Evolutionary conservation across 2,113 vertebrate genomes (phyloP).

Genomic region (Dromas ardeola): DNA sequence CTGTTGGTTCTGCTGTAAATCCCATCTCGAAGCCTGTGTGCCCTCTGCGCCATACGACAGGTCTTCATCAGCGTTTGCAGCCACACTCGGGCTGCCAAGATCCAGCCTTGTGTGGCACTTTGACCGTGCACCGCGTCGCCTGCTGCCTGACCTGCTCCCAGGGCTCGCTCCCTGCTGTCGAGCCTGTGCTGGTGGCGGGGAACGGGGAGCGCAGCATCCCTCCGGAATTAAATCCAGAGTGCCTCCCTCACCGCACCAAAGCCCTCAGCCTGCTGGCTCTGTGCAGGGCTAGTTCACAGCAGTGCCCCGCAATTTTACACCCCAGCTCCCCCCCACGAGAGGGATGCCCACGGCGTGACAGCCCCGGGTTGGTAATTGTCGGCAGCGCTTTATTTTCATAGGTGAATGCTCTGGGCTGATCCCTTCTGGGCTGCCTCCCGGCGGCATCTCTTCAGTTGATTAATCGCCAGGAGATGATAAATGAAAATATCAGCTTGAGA

Average conservation of each 20-base stretch:
- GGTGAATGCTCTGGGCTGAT: neutral
- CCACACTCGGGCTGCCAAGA: neutral
- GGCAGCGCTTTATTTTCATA: neutral
- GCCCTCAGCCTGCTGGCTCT: neutral
- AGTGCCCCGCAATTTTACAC: neutral
- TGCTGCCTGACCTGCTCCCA: neutral
- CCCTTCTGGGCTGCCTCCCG: neutral
- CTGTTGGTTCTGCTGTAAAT: neutral
- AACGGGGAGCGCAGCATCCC: neutral
- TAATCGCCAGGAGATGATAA: slow-evolving; percentile 25
- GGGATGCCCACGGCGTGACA: neutral
- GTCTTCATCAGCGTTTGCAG: neutral
- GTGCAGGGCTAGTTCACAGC: neutral
- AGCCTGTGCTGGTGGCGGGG: neutral
- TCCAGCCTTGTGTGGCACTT: neutral
- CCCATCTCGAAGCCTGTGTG: neutral
- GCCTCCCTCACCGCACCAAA: accelerated
- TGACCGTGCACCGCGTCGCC: accelerated
- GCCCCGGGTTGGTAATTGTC: neutral
- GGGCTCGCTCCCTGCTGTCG: neutral
- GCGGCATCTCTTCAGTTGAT: neutral
- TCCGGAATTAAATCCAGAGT: neutral
- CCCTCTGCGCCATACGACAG: accelerated
- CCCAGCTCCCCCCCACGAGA: neutral
- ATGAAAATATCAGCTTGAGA: slow-evolving; percentile 35